phyloP scores from a whole-genome alignment of 2,797 vertebrate genomes.

The Bufotes viridis region DNA sequence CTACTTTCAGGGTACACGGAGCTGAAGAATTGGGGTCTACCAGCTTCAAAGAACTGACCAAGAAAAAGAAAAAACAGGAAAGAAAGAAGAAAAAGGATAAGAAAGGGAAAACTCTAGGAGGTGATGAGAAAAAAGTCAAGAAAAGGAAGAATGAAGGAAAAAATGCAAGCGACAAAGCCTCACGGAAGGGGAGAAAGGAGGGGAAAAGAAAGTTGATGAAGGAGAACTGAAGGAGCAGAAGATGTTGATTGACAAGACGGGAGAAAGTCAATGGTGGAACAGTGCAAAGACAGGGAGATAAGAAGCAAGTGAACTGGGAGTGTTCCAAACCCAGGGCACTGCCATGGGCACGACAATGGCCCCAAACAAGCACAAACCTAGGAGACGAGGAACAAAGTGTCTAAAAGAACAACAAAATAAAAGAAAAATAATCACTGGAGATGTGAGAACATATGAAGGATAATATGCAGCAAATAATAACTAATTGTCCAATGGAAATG shows the following conservation, averaged over 20 bases:
- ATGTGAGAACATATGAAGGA: background rate
- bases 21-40: conserved; percentile 54
- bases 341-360: background rate
- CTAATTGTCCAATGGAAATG: background rate
- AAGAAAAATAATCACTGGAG: background rate
- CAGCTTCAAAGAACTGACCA: conserved; percentile 35
- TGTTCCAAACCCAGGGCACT: conserved; percentile 24
- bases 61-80: conserved; percentile 38
- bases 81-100: conserved; percentile 31
- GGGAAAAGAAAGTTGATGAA: conserved; percentile 4
- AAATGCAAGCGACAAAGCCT: background rate
- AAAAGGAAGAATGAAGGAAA: conserved; percentile 49
- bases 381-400: background rate
- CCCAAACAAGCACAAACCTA: conserved; percentile 18
- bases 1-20: conserved; percentile 12
- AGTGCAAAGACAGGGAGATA: background rate
- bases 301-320: background rate
- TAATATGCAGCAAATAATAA: background rate
- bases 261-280: background rate
- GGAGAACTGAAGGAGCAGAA: background rate
- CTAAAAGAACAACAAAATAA: background rate
- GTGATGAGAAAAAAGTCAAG: conserved; percentile 39
- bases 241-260: background rate
- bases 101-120: conserved; percentile 23
- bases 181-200: conserved; percentile 18